Evolutionary conservation across 2,888 invertebrate species (phyloP).

Genomic region (Agriopis marginaria): DNA sequence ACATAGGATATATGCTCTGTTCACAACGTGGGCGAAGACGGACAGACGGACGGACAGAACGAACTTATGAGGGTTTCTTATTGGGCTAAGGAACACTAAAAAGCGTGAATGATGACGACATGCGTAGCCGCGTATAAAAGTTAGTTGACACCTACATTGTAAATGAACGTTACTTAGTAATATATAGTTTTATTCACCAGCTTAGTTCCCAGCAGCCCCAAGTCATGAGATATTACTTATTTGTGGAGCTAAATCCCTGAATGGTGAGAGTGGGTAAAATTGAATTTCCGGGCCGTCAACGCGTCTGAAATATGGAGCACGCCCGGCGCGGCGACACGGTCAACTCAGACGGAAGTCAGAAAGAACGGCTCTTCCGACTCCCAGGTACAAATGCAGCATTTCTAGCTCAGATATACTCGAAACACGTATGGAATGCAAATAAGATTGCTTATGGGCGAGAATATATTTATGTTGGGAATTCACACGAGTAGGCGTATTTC

Average conservation of each 20-base stretch:
- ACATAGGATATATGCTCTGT: too few relatives aligned
- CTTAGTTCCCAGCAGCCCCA: background rate
- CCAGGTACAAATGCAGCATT: constrained; percentile 35
- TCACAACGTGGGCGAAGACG: too few relatives aligned
- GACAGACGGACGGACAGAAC: too few relatives aligned
- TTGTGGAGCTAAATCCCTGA: constrained; percentile 19
- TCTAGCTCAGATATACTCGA: constrained; percentile 2
- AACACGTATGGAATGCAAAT: constrained; percentile 2
- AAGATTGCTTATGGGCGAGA: background rate
- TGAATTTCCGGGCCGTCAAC: constrained; percentile 59
- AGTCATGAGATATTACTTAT: constrained; percentile 26
- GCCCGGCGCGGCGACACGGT: constrained; percentile 25
- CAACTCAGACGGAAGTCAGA: constrained; percentile 37
- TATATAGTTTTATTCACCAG: background rate
- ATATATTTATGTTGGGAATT: background rate
- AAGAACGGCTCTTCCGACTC: constrained; percentile 29
- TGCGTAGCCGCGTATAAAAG: too few relatives aligned
- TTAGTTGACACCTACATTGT: background rate
- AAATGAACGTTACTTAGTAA: background rate
- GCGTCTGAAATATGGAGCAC: constrained; percentile 49
- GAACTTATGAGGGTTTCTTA: too few relatives aligned
- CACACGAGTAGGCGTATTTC: too few relatives aligned
- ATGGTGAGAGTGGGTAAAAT: constrained; percentile 34
- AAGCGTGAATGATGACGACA: too few relatives aligned
- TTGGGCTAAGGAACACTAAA: too few relatives aligned